Percentiles rank a stretch among this genome's conserved stretches.
phyloP scores from a whole-genome alignment of 2,113 vertebrate species.

The Telmatochromis sp. region DNA sequence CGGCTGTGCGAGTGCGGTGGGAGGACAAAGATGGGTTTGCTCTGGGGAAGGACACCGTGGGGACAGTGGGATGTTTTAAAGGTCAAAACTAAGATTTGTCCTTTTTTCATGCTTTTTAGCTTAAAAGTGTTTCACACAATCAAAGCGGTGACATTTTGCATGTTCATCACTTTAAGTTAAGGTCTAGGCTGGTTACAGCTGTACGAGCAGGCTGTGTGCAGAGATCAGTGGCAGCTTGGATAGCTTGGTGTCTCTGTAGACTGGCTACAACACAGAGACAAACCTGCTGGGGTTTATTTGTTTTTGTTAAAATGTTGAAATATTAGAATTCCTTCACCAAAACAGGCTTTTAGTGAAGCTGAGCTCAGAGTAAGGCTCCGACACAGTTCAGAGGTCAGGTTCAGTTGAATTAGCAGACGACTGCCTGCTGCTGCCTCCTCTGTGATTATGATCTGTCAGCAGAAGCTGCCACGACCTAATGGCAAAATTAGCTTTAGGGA shows the following conservation, averaged over 20 bases:
- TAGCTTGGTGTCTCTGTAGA: neutral
- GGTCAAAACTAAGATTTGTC: neutral
- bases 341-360: neutral
- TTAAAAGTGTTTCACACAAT: neutral
- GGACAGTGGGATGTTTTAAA: neutral
- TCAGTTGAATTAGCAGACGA: neutral
- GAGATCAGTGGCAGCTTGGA: neutral
- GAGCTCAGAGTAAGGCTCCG: neutral
- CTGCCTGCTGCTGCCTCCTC: neutral
- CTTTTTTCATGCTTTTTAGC: neutral
- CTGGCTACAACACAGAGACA: neutral
- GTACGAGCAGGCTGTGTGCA: fast-evolving
- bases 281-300: neutral
- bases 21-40: neutral
- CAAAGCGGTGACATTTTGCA: neutral
- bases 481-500: neutral
- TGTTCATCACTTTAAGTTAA: neutral
- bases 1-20: neutral
- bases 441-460: neutral
- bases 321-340: fast-evolving
- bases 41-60: neutral
- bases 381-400: fast-evolving
- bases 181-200: too few relatives aligned
- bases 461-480: neutral
- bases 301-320: neutral